A percentile compares a stretch with the other conserved stretches of the same genome.
Conservation (phyloP, 2,113 vertebrate species). For the Burhinus bistriatus region DNA sequence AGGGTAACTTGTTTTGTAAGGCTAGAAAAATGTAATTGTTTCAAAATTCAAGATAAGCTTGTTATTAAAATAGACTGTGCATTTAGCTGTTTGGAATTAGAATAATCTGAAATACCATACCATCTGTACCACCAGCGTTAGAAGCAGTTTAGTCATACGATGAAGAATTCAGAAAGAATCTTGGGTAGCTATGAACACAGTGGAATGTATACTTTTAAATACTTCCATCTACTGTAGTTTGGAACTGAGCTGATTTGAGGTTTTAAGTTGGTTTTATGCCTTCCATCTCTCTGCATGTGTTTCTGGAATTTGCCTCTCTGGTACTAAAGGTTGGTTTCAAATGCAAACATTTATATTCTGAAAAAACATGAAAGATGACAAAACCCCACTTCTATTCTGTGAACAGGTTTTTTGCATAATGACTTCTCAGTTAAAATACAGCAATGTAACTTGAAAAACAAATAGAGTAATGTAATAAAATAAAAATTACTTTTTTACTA, state of each 20-base stretch:
- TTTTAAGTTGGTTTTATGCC: background rate
- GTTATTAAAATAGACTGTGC: slow-evolving; percentile 21
- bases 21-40: slow-evolving; percentile 32
- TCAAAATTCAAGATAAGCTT: slow-evolving; percentile 25
- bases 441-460: background rate
- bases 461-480: background rate
- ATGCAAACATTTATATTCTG: background rate
- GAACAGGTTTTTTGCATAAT: background rate
- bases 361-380: background rate
- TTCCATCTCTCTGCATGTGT: background rate
- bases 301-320: background rate
- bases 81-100: slow-evolving; percentile 41
- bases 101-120: slow-evolving; percentile 44
- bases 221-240: background rate
- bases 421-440: background rate
- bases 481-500: background rate
- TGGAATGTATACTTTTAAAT: background rate
- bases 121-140: slow-evolving; percentile 18
- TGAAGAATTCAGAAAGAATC: slow-evolving; percentile 41
- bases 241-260: background rate
- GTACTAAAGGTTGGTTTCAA: background rate
- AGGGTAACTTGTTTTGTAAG: slow-evolving; percentile 1
- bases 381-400: background rate
- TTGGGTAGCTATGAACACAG: background rate
- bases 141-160: slow-evolving; percentile 13